Conservation (phyloP, 2,797 vertebrate genomes). For the Phalanger gymnotis region DNA sequence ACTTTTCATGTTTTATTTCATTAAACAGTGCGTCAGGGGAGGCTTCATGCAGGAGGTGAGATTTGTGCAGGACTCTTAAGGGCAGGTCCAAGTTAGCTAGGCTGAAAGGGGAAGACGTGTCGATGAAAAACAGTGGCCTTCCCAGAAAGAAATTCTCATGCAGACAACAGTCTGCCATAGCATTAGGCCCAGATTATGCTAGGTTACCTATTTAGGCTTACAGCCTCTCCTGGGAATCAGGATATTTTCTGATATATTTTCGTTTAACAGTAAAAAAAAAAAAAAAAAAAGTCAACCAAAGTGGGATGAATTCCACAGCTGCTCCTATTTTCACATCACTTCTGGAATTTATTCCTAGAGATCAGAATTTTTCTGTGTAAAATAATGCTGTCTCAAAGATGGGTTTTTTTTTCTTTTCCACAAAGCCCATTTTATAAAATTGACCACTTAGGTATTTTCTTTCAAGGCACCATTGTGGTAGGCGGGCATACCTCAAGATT, state of each 20-base stretch:
- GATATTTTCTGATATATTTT: neutral
- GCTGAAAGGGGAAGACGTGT: neutral
- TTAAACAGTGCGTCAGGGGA: neutral
- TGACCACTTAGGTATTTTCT: constrained; percentile 54
- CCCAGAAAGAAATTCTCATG: constrained; percentile 39
- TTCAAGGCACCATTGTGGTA: constrained; percentile 33
- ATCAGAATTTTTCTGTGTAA: constrained; percentile 30
- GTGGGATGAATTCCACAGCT: constrained; percentile 59
- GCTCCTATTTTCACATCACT: constrained; percentile 51
- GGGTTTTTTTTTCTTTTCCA: neutral
- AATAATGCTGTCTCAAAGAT: constrained; percentile 18
- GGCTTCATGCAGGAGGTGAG: neutral
- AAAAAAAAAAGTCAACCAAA: neutral
- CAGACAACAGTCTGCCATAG: neutral
- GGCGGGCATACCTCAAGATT: constrained; percentile 37
- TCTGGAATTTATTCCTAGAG: constrained; percentile 55
- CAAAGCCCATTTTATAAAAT: constrained; percentile 36
- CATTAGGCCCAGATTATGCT: constrained; percentile 47
- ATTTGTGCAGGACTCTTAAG: neutral
- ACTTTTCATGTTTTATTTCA: neutral
- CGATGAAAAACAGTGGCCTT: neutral
- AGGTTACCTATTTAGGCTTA: constrained; percentile 63
- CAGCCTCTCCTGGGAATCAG: neutral
- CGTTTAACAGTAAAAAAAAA: neutral
- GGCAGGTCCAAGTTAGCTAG: neutral